Percentiles rank a stretch among this genome's conserved stretches.
These are phyloP conservation scores for Pterophyllum scalare DNA, from an alignment of 2,113 vertebrate species.

Conservation along the genomic window DNA sequence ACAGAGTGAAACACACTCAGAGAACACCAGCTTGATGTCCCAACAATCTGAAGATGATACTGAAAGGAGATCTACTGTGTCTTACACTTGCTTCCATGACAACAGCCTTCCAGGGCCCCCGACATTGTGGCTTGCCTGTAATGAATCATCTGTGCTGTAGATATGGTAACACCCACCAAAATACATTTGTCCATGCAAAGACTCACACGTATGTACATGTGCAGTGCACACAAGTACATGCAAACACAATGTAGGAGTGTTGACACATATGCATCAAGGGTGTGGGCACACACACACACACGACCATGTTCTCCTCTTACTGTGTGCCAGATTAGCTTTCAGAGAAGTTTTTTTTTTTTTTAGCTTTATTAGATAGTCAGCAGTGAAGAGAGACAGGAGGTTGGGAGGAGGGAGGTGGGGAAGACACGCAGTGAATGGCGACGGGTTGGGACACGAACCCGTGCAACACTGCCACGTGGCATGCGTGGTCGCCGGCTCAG, in stretches of 20 bases:
- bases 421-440: too few relatives aligned
- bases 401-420: too few relatives aligned
- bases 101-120: slow-evolving; percentile 63
- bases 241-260: neutral
- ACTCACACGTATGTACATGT: slow-evolving; percentile 9
- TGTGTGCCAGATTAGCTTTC: slow-evolving; percentile 28
- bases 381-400: too few relatives aligned
- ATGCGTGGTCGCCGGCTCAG: too few relatives aligned
- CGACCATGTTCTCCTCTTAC: neutral
- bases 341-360: too few relatives aligned
- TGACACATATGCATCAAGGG: neutral
- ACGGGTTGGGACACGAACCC: too few relatives aligned
- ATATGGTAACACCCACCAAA: slow-evolving; percentile 60
- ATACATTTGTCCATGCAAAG: slow-evolving; percentile 39
- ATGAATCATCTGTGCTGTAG: slow-evolving; percentile 69
- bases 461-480: too few relatives aligned
- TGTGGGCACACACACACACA: neutral
- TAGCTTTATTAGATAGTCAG: too few relatives aligned
- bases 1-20: neutral
- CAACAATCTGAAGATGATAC: slow-evolving; percentile 69
- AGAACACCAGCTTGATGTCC: slow-evolving; percentile 23
- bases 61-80: slow-evolving; percentile 72
- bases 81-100: slow-evolving; percentile 73
- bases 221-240: neutral
- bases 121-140: slow-evolving; percentile 58